Conservation (phyloP, 2,888 invertebrate genomes). For the Anarsia innoxiella region DNA sequence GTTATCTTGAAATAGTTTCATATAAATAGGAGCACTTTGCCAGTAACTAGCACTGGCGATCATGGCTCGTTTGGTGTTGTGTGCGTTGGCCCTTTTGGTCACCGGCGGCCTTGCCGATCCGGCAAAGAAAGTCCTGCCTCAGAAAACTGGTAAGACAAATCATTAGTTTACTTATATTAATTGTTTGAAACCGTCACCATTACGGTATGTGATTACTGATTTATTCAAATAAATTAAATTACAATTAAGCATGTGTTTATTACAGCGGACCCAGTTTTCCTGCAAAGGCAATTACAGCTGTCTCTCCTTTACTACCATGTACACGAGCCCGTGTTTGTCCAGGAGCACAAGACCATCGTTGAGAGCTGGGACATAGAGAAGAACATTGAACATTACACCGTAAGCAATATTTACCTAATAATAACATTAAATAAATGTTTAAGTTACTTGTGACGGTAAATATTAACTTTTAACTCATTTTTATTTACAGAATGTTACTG, state of each 20-base stretch:
- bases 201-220: neutral
- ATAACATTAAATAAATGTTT: too few relatives aligned
- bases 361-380: slow-evolving; percentile 66
- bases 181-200: neutral
- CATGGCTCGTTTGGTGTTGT: slow-evolving; percentile 55
- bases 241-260: slow-evolving; percentile 14
- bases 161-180: too few relatives aligned
- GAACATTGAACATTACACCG: slow-evolving; percentile 65
- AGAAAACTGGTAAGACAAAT: slow-evolving; percentile 47
- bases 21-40: slow-evolving; percentile 32
- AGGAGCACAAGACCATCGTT: slow-evolving; percentile 65
- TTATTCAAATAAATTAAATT: neutral
- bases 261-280: slow-evolving; percentile 67
- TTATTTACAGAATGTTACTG: slow-evolving; percentile 64
- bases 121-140: slow-evolving; percentile 29
- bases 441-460: too few relatives aligned
- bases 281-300: slow-evolving; percentile 59
- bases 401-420: slow-evolving; percentile 35
- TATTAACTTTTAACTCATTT: too few relatives aligned
- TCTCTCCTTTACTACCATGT: slow-evolving; percentile 61
- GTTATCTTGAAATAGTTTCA: slow-evolving; percentile 5
- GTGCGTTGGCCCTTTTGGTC: slow-evolving; percentile 43
- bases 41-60: slow-evolving; percentile 30
- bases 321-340: slow-evolving; percentile 75
- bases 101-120: slow-evolving; percentile 48